Conservation (phyloP, 2,113 vertebrate genomes). For the Bujurquina vittata region DNA sequence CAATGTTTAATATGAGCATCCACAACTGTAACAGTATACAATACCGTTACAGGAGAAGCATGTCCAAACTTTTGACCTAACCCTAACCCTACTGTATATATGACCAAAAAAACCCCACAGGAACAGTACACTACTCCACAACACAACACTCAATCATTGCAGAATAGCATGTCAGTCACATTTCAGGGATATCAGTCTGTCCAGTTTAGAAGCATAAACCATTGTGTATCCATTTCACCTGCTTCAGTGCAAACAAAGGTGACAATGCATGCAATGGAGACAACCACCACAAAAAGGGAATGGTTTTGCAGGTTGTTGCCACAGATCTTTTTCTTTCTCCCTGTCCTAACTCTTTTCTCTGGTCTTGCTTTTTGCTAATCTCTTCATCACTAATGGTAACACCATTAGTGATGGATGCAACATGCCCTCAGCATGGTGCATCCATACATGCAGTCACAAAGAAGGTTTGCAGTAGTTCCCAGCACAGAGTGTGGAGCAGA, state of each 20-base stretch:
- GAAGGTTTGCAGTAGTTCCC: neutral
- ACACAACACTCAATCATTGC: neutral
- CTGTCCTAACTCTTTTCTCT: too few species aligned
- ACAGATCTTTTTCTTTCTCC: neutral
- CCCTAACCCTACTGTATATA: too few species aligned
- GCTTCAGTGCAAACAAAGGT: too few species aligned
- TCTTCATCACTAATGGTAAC: neutral
- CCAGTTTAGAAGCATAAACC: neutral
- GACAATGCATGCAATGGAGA: too few species aligned
- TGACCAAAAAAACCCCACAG: neutral
- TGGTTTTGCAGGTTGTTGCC: too few species aligned
- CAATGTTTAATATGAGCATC: neutral
- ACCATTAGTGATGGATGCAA: too few species aligned
- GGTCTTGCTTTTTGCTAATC: too few species aligned
- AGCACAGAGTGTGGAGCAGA: neutral
- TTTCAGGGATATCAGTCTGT: neutral
- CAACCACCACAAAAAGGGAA: too few species aligned
- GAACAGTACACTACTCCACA: neutral
- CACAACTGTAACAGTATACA: neutral
- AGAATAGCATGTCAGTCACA: neutral
- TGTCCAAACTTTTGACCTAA: too few species aligned
- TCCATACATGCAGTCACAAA: neutral
- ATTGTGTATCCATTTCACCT: neutral
- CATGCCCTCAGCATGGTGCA: neutral
- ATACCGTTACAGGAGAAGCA: too few species aligned